Percentiles rank a stretch among this genome's conserved stretches.
These are phyloP conservation scores for Ochropleura leucogaster DNA, from an alignment of 2,888 invertebrate species.

Conservation along the genomic window DNA sequence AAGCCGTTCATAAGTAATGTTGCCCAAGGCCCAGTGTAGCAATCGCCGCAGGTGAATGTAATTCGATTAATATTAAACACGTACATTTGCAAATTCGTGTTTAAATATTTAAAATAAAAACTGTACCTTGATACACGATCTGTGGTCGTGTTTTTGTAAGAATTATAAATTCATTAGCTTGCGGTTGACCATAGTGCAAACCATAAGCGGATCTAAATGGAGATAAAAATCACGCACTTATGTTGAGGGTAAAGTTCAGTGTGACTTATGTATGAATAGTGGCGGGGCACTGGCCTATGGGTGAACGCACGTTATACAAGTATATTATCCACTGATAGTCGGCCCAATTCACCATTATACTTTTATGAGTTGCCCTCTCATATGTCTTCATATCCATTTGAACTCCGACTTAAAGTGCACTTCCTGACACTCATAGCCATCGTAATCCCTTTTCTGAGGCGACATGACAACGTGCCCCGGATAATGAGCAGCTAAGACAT, in stretches of 20 bases:
- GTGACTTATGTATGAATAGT: constrained; percentile 21
- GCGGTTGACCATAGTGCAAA: constrained; percentile 18
- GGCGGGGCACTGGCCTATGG: constrained; percentile 1
- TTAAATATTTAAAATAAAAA: constrained; percentile 42
- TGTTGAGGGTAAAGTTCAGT: constrained; percentile 18
- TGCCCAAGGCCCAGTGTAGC: constrained; percentile 55
- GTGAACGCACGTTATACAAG: not conserved
- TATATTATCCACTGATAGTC: not conserved
- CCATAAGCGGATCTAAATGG: constrained; percentile 26
- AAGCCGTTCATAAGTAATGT: constrained; percentile 45
- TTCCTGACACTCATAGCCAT: constrained; percentile 27
- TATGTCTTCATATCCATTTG: constrained; percentile 25
- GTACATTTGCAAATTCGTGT: constrained; percentile 48
- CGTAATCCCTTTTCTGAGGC: constrained; percentile 34
- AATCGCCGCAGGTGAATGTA: constrained; percentile 53
- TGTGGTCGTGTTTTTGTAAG: constrained; percentile 31
- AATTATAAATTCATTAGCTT: constrained; percentile 33
- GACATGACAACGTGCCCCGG: constrained; percentile 39
- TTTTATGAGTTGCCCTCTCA: not conserved
- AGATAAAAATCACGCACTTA: constrained; percentile 39
- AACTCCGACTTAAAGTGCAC: constrained; percentile 36
- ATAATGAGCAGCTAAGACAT: constrained; percentile 33
- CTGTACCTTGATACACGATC: constrained; percentile 15
- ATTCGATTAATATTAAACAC: constrained; percentile 54
- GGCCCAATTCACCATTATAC: not conserved